Evolutionary conservation across 2,797 vertebrate genomes (phyloP), one percentile per base, ranked within the genome.

Genomic region (Paramormyrops hopkinsi): DNA sequence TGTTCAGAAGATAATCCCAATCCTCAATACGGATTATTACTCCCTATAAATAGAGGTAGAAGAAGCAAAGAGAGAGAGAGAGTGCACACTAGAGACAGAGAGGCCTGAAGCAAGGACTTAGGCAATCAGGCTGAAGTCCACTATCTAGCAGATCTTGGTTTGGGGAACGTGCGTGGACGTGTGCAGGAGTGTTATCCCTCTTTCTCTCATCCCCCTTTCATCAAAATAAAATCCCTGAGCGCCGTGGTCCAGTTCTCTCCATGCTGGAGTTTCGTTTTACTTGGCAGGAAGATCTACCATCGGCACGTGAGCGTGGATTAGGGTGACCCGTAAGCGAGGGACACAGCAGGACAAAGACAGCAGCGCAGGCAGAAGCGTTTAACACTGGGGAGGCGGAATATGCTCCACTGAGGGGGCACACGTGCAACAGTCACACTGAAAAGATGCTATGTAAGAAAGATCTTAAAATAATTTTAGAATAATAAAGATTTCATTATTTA

Each of bases 1-100:
- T 17, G 14, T 11, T 88, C 87, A 65, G 25, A 50, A 53, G 90
- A 91, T 90, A 88, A 91, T 91, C 88, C 54, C 89, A 91, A 91
- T 91, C 90, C 88, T 90, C 90, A 91, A 89, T 89, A 88, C 87
- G 89, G 92, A 92, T 92, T 92, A 91, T 54, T 87, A 65, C 87
- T 48, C 88, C 69, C 90, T 92, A 91, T 90, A 92, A 91, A 92
- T 91, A 92, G 82, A 87, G 53, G 9, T 46, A 46, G 41, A 53
- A 19, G 88, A 41, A 37, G 82, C 6, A 89, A 22, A 83, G 84
- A 88, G 54, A 83, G 85, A 73, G 44, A 76, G 53, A 29, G 73
- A 82, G 17, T 14, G 14, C 73, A 79, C 76, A 9, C 25, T 29
- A 17, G 69, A n/a, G 17, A 44, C 5, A 79, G 33, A 41, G 14